A percentile compares a stretch with the other conserved stretches of the same genome.
phyloP scores from a whole-genome alignment of 2,113 vertebrate genomes.

The Noturus placidus region DNA sequence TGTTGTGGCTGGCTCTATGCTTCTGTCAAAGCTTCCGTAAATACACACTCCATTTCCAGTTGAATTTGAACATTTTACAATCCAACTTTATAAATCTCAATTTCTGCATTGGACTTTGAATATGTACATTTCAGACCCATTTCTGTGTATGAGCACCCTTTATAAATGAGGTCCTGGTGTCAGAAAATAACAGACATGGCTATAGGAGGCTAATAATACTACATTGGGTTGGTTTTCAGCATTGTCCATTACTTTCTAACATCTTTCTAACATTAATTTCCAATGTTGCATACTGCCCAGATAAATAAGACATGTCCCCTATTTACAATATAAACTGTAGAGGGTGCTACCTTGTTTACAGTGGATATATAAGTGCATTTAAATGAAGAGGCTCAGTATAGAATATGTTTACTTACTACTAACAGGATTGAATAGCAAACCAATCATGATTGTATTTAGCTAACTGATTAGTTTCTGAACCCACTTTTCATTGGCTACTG shows the following conservation, averaged over 20 bases:
- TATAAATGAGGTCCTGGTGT: not conserved
- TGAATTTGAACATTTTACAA: no score
- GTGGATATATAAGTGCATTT: not conserved
- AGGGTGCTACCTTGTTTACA: not conserved
- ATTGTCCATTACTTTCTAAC: not conserved
- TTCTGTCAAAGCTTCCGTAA: not conserved
- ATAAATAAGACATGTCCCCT: not conserved
- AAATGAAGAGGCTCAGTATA: not conserved
- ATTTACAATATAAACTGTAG: not conserved
- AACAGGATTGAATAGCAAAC: not conserved
- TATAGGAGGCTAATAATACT: not conserved
- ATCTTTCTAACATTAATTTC: not conserved
- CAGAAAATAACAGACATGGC: not conserved
- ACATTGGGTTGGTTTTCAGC: not conserved
- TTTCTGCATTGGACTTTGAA: no score
- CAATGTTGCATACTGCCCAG: not conserved
- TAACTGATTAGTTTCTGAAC: not conserved
- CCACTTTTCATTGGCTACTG: not conserved
- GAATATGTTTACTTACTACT: not conserved
- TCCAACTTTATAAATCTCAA: not conserved
- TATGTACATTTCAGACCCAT: not conserved
- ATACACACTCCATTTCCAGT: not conserved
- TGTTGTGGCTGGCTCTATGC: not conserved
- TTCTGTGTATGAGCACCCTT: not conserved
- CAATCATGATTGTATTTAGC: not conserved